Evolutionary conservation across 2,113 vertebrate species (phyloP), one percentile per base, ranked within the genome.

Genomic region (Lagopus leucura): DNA sequence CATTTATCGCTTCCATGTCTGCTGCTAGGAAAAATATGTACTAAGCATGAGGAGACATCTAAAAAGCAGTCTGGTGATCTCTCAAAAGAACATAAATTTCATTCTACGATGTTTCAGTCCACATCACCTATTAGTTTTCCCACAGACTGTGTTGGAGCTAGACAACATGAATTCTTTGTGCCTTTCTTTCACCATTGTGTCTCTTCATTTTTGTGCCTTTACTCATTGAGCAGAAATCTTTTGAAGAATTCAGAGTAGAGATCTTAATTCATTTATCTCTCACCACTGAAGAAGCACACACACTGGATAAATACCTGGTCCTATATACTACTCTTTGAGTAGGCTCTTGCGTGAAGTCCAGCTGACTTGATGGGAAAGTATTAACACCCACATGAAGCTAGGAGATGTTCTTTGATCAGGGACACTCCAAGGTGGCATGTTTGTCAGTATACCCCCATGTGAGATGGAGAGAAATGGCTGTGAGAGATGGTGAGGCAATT

Each of bases 101-200:
- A 42, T 14, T 34, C 65, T 69, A 27, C 9, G 5, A 54, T 6
- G 34, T 7, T 2, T 42, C 16, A 14, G 34, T 78, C 50, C 61
- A 55, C 38, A 81, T 25, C 19, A 66, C 16, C 21, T 28, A 58
- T 71, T n/a, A 71, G 1, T 47, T 90, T 78, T 78, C 70, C 22
- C 47, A 74, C 0, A 0, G 14, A 4, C 32, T 21, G 4, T 76
- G 8, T 18, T 80, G 5, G 22, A 24, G n/a, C 3, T 50, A 11
- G 27, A 3, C 25, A 52, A 50, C 5, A 65, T 14, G 24, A 83
- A 30, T 60, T 22, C 28, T 83, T 60, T 83, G 45, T 81, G 34
- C 65, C 42, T 64, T 43, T 15, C 21, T 64, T 38, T 15, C 21
- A 18, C 17, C 48, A 57, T 8, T 34, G 11, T 22, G 12, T 15